Base-by-base conservation (phyloP, 2,797 vertebrate species). In the Danio jaintianensis region DNA sequence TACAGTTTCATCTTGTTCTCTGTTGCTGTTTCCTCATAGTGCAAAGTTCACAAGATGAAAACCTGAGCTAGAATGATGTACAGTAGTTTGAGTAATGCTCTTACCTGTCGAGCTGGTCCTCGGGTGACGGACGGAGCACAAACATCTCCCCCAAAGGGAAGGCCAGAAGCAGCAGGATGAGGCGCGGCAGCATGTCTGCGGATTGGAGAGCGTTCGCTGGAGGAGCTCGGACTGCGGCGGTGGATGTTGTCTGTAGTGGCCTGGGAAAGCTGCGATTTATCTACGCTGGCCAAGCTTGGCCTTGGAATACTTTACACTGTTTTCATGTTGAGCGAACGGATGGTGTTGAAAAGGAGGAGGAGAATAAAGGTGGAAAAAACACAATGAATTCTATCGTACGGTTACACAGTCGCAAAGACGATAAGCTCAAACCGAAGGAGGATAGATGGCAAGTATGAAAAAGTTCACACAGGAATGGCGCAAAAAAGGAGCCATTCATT, bases 221-320 rank as follows among this genome's bases (percentile, higher is more conserved):
- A n/a, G n/a, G n/a, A n/a, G n/a, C n/a, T n/a, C n/a, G n/a, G n/a
- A n/a, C n/a, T n/a, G n/a, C n/a, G n/a, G n/a, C n/a, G n/a, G 71
- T 66, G 71, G 78, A 85, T 91, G 85, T 87, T 91, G 88, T 91
- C 88, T 83, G 80, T 79, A 74, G 36, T 68, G 55, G 86, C 88
- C 90, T 94, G 93, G 92, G 92, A 95, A 93, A 83, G 75, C 83
- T 89, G 68, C 11, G 38, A 92, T 93, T 94, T 94, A 94, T 95
- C 92, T 92, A 80, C 81, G 62, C 84, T 82, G 81, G 73, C 81
- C 84, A 76, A 86, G 79, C 79, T 78, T 89, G 93, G 83, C 94
- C 94, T 95, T 95, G 94, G 90, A 91, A 94, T 94, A 87, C 84
- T 91, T 91, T 86, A 93, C 92, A 93, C 89, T 92, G 93, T 92